phyloP scores from a whole-genome alignment of 2,113 vertebrate species.

The Microcebus lehilahytsara region DNA sequence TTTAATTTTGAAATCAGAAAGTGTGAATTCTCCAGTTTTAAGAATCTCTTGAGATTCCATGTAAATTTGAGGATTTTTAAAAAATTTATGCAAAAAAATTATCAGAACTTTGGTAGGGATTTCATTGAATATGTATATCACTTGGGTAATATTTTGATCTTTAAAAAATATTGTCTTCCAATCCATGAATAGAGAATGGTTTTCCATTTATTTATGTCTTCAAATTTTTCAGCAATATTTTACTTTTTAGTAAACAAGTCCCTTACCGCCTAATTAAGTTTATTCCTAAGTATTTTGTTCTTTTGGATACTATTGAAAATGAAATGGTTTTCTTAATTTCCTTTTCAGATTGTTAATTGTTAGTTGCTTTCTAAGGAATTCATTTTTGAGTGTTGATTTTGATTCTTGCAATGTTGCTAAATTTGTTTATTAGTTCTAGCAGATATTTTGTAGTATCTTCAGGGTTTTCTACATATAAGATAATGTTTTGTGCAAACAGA shows the following conservation, averaged over 20 bases:
- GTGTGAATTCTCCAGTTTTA: not conserved
- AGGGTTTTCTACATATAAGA: not conserved
- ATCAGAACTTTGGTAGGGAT: not conserved
- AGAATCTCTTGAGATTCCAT: not conserved
- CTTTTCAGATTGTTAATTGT: not conserved
- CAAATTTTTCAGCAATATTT: not conserved
- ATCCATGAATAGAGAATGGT: not conserved
- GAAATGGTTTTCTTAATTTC: not conserved
- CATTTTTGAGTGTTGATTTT: not conserved
- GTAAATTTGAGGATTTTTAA: not conserved
- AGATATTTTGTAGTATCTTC: not conserved
- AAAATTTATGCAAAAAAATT: not conserved
- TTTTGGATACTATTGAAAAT: not conserved
- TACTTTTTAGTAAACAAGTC: not conserved
- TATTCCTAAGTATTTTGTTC: not conserved
- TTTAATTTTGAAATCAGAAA: not conserved
- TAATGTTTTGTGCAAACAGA: not conserved
- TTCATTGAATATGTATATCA: not conserved
- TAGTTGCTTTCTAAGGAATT: not conserved
- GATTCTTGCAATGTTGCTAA: not conserved
- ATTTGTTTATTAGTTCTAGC: not conserved
- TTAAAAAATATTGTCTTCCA: not conserved
- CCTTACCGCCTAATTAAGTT: not conserved
- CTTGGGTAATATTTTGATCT: not conserved
- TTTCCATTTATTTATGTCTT: not conserved